Conservation (phyloP, 2,888 invertebrate genomes). For the Deroplatys truncata region DNA sequence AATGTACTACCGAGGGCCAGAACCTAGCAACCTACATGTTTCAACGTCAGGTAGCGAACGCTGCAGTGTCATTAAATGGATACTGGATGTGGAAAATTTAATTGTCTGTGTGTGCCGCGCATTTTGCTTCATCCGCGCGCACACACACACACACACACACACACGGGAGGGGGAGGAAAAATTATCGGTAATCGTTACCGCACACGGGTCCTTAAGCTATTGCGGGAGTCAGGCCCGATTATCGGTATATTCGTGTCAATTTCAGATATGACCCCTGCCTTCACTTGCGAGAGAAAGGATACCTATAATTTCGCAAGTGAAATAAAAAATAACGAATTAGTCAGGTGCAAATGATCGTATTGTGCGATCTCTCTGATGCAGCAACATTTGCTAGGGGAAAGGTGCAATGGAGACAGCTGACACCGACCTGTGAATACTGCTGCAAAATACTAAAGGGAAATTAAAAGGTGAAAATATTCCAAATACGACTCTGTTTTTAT, state of each 20-base stretch:
- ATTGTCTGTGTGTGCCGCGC: conserved; percentile 8
- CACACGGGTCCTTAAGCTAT: conserved; percentile 8
- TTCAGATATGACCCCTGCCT: neutral
- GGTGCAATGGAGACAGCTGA: neutral
- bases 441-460: neutral
- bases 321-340: neutral
- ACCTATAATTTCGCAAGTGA: neutral
- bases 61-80: conserved; percentile 11
- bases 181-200: conserved; percentile 10
- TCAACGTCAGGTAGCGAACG: conserved; percentile 8
- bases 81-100: conserved; percentile 17
- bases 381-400: neutral
- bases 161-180: conserved; percentile 4
- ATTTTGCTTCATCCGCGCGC: conserved; percentile 9
- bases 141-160: neutral
- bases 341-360: neutral
- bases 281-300: neutral
- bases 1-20: neutral
- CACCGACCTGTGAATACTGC: neutral
- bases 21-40: neutral
- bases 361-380: neutral
- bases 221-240: neutral
- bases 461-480: neutral
- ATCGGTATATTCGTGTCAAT: neutral
- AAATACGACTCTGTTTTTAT: no score